These are phyloP conservation scores for Biston betularia DNA, from an alignment of 2,888 invertebrate genomes.

Conservation along the genomic window DNA sequence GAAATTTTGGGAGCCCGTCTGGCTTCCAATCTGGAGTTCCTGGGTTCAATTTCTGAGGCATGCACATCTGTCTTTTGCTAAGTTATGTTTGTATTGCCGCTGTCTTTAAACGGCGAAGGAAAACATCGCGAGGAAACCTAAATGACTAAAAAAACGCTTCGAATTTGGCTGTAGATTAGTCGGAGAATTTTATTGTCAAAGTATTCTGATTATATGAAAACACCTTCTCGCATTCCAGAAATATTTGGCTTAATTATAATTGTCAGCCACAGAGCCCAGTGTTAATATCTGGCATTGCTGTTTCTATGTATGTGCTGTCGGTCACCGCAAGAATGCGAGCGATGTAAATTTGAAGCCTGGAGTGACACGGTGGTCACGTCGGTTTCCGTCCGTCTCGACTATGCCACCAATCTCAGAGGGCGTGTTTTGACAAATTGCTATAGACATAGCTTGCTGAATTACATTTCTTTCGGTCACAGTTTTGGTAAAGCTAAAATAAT, in stretches of 20 bases:
- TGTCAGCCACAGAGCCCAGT: slow-evolving; percentile 11
- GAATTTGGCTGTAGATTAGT: too few species aligned
- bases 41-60: too few species aligned
- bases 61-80: too few species aligned
- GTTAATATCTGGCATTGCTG: slow-evolving; percentile 34
- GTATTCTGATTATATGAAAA: background rate
- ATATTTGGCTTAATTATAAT: slow-evolving; percentile 16
- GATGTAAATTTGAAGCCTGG: slow-evolving; percentile 79
- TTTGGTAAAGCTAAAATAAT: background rate
- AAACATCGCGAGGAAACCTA: too few species aligned
- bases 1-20: too few species aligned
- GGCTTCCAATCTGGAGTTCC: too few species aligned
- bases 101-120: too few species aligned
- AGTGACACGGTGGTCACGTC: slow-evolving; percentile 67
- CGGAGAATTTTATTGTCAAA: background rate
- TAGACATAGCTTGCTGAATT: slow-evolving; percentile 32
- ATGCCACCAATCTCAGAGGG: slow-evolving; percentile 62
- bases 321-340: slow-evolving; percentile 75
- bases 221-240: slow-evolving; percentile 4
- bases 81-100: too few species aligned
- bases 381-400: slow-evolving; percentile 64
- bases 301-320: slow-evolving; percentile 59
- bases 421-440: slow-evolving; percentile 58
- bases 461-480: slow-evolving; percentile 25
- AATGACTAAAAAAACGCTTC: too few species aligned